Conservation (phyloP, 2,113 vertebrate genomes). For the rabbit (Oryctolagus cuniculus) region DNA sequence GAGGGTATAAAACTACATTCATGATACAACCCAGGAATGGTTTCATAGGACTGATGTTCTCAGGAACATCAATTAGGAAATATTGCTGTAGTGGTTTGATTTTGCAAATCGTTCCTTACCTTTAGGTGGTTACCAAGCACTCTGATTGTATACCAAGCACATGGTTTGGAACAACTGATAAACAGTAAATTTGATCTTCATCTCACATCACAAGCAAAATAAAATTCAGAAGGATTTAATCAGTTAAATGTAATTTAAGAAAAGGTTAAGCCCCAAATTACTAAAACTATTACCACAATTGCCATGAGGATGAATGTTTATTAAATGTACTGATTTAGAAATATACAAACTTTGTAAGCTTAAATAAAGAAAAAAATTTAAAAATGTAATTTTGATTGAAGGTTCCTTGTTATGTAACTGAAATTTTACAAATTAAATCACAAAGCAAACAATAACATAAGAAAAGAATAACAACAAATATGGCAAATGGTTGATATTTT, state of each 20-base stretch:
- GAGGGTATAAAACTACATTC: too few species aligned
- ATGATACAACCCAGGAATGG: background rate
- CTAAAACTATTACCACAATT: background rate
- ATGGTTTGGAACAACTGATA: background rate
- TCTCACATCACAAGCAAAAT: background rate
- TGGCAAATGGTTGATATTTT: background rate
- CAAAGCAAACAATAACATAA: background rate
- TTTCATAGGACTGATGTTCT: background rate
- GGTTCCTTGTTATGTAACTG: background rate
- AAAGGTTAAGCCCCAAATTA: background rate
- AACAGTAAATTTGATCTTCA: background rate
- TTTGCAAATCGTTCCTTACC: background rate
- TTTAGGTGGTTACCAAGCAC: background rate
- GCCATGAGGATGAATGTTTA: background rate
- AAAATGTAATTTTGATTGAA: background rate
- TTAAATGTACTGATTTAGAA: background rate
- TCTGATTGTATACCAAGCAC: background rate
- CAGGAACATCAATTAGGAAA: background rate
- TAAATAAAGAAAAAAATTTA: background rate
- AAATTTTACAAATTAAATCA: background rate
- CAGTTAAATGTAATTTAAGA: background rate
- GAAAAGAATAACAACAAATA: background rate
- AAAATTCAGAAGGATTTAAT: background rate
- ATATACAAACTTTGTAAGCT: background rate
- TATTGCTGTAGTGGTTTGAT: background rate